Evolutionary conservation across 2,797 vertebrate species (phyloP).

Genomic region (Melopsittacus undulatus): DNA sequence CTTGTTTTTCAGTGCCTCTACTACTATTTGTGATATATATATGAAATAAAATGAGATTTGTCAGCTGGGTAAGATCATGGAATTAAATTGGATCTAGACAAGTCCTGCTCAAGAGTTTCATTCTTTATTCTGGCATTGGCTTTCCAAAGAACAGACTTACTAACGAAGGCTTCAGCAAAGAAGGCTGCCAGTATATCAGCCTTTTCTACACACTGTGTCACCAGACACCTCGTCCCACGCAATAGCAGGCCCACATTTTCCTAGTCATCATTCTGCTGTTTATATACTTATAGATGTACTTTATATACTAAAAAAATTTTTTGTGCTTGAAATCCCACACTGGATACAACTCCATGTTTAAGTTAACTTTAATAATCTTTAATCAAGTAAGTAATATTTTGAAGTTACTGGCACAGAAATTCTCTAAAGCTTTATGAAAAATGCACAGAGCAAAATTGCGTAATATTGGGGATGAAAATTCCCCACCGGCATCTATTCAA

Average conservation of each 20-base stretch:
- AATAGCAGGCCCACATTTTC: background rate
- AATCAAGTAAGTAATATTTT: background rate
- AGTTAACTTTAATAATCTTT: background rate
- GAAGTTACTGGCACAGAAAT: background rate
- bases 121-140: background rate
- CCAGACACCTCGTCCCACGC: background rate
- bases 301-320: background rate
- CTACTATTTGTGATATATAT: background rate
- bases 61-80: background rate
- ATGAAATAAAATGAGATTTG: background rate
- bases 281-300: background rate
- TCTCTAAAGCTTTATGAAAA: background rate
- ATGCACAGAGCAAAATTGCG: background rate
- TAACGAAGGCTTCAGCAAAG: background rate
- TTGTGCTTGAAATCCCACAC: fast-evolving
- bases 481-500: background rate
- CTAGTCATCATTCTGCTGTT: background rate
- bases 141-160: background rate
- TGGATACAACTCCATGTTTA: background rate
- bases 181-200: background rate
- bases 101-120: background rate
- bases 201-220: background rate
- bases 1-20: background rate
- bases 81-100: background rate
- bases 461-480: background rate